These are phyloP conservation scores for Xiphophorus birchmanni DNA, from an alignment of 2,797 vertebrate species.

Conservation along the genomic window DNA sequence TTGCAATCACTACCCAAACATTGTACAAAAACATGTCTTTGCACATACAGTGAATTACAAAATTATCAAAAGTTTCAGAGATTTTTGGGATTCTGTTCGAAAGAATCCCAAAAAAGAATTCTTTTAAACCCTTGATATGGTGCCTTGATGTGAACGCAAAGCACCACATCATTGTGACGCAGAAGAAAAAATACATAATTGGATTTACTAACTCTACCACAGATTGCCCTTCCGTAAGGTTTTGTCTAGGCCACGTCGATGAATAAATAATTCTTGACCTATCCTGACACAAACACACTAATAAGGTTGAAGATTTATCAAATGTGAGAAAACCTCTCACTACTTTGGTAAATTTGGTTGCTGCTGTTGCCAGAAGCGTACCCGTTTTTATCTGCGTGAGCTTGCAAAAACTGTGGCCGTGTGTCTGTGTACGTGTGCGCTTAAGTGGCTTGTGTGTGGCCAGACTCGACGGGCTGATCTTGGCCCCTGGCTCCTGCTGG, in stretches of 20 bases:
- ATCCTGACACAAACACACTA: background rate
- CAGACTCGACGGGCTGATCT: constrained; percentile 76
- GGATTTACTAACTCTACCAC: too few relatives aligned
- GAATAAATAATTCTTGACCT: too few relatives aligned
- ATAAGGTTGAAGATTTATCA: background rate
- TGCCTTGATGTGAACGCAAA: background rate
- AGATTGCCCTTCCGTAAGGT: too few relatives aligned
- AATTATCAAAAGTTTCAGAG: background rate
- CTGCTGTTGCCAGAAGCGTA: constrained; percentile 46
- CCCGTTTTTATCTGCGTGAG: constrained; percentile 65
- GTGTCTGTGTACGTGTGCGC: constrained; percentile 60
- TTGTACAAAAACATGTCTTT: background rate
- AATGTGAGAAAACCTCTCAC: background rate
- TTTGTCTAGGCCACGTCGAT: too few relatives aligned
- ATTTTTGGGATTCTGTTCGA: background rate
- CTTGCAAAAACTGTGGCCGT: constrained; percentile 53
- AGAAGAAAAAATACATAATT: background rate
- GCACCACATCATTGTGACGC: background rate
- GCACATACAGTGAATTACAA: background rate
- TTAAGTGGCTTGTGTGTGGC: constrained; percentile 80
- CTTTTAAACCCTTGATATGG: too few relatives aligned
- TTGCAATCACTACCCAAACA: background rate
- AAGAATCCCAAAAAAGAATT: too few relatives aligned
- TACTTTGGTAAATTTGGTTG: constrained; percentile 38
- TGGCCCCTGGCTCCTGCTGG: constrained; percentile 75